A percentile compares a stretch with the other conserved stretches of the same genome.
Evolutionary conservation across 2,113 vertebrate genomes (phyloP).

Genomic region (Catharus bicknelli): DNA sequence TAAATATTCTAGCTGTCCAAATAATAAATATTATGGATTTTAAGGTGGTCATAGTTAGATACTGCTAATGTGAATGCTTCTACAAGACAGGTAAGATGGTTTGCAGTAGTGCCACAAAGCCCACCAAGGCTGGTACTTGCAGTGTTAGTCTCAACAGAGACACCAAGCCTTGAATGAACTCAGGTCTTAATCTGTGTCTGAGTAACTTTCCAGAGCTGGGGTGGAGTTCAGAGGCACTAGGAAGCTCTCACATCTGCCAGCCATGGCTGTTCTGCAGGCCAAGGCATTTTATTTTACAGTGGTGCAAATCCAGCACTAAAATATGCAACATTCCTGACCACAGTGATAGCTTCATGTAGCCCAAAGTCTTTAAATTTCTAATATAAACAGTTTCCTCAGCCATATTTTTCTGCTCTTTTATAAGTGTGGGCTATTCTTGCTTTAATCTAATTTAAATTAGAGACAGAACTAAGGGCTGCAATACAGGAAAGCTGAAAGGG

Average conservation of each 20-base stretch:
- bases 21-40: background rate
- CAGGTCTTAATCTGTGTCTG: background rate
- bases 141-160: background rate
- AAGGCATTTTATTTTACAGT: conserved; percentile 52
- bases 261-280: background rate
- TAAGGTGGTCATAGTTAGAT: background rate
- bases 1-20: background rate
- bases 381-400: conserved; percentile 6
- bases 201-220: background rate
- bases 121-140: background rate
- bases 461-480: background rate
- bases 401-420: background rate
- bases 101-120: background rate
- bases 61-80: background rate
- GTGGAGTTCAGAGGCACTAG: background rate
- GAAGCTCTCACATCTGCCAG: conserved; percentile 20
- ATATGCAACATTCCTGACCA: conserved; percentile 42
- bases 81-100: background rate
- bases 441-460: conserved; percentile 34
- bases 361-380: conserved; percentile 34
- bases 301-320: conserved; percentile 33
- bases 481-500: background rate
- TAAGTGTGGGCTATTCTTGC: background rate
- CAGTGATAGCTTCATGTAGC: conserved; percentile 19
- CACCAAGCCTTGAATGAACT: background rate